A percentile compares a stretch with the other conserved stretches of the same genome.
Conservation (phyloP, 2,113 vertebrate species). For the Beaufortia kweichowensis region DNA sequence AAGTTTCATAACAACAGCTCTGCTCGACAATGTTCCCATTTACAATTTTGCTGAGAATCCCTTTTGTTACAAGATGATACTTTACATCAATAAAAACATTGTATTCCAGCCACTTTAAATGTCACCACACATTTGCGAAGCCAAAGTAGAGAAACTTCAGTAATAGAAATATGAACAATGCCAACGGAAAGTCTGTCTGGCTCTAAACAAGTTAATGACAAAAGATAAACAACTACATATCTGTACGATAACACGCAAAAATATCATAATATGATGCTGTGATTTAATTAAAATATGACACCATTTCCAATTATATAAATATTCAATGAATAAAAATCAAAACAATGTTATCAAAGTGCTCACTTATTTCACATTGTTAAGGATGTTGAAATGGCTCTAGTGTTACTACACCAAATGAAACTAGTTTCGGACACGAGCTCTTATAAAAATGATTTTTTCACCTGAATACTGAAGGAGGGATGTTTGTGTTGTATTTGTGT, state of each 20-base stretch:
- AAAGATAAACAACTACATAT: neutral
- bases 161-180: neutral
- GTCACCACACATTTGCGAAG: neutral
- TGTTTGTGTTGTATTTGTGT: neutral
- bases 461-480: neutral
- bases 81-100: neutral
- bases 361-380: constrained; percentile 23
- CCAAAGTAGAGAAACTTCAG: too few relatives aligned
- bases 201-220: neutral
- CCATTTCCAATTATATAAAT: constrained; percentile 4
- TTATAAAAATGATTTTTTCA: neutral
- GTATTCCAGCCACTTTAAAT: neutral
- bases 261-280: neutral
- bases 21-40: neutral
- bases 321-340: neutral
- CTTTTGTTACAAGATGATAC: neutral
- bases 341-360: constrained; percentile 18
- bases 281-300: neutral
- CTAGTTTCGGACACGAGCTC: neutral
- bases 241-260: neutral
- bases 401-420: neutral
- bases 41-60: neutral
- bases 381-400: neutral
- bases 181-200: neutral
- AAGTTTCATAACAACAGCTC: neutral